Percentiles rank a stretch among this genome's conserved stretches.
These are phyloP conservation scores for Chaenocephalus aceratus DNA, from an alignment of 2,113 vertebrate species.

Conservation along the genomic window DNA sequence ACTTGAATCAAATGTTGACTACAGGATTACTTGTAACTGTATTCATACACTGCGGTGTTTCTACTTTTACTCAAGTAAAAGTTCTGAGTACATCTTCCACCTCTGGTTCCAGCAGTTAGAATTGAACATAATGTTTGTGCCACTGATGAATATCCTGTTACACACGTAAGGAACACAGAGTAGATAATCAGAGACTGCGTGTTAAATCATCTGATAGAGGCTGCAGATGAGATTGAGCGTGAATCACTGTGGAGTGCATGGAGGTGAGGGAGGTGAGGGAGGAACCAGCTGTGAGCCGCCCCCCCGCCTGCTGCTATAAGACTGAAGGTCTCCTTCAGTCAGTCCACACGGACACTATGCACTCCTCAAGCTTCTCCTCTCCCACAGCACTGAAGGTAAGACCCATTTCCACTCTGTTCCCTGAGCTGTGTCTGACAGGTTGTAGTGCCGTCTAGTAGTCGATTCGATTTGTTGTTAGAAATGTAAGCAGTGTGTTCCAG, in stretches of 20 bases:
- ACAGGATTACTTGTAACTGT: too few relatives aligned
- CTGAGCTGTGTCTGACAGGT: neutral
- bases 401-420: neutral
- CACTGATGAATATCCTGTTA: slow-evolving; percentile 6
- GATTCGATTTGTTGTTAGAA: neutral
- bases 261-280: slow-evolving; percentile 22
- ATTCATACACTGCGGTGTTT: too few relatives aligned
- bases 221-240: slow-evolving; percentile 13
- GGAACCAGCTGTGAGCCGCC: slow-evolving; percentile 18
- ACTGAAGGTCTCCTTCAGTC: slow-evolving; percentile 25
- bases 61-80: too few relatives aligned
- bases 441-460: neutral
- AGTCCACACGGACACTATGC: slow-evolving; percentile 59
- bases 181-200: neutral
- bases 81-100: too few relatives aligned
- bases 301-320: slow-evolving; percentile 57
- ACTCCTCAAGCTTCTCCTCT: slow-evolving; percentile 24
- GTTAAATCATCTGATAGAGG: slow-evolving; percentile 36
- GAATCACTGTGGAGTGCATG: neutral
- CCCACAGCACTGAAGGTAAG: slow-evolving; percentile 64
- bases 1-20: too few relatives aligned
- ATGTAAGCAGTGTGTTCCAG: neutral
- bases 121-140: slow-evolving; percentile 12
- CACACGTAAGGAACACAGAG: neutral
- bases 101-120: neutral